These are phyloP conservation scores for Hormaphis cornu DNA, from an alignment of 1,140 invertebrate species.

Conservation along the genomic window DNA sequence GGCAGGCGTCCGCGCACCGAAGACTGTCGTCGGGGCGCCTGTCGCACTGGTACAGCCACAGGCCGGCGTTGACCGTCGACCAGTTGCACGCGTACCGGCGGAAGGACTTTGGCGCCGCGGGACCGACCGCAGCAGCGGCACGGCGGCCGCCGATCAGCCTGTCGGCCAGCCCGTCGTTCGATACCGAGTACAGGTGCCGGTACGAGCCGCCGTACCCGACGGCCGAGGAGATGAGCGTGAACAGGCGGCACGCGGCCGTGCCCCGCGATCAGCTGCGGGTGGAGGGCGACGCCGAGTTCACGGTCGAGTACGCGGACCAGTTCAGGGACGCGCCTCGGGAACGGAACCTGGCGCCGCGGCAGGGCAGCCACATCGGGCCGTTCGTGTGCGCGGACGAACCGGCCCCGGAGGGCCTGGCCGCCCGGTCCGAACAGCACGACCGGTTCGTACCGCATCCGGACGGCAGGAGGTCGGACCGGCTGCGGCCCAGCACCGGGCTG, in stretches of 20 bases:
- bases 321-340: not conserved
- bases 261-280: conserved; percentile 6
- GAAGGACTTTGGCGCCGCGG: not conserved
- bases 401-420: not conserved
- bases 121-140: not conserved
- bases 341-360: not conserved
- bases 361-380: conserved; percentile 17
- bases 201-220: conserved; percentile 1
- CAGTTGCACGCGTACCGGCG: conserved; percentile 11
- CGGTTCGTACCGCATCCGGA: conserved; percentile 20
- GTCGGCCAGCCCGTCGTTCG: conserved; percentile 11
- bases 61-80: not conserved
- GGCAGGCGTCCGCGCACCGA: not conserved
- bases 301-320: not conserved
- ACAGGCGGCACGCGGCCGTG: conserved; percentile 10
- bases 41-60: conserved; percentile 5
- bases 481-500: not conserved
- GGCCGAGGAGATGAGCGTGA: conserved; percentile 13
- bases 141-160: not conserved
- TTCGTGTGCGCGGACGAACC: not conserved
- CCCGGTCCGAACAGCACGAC: not conserved
- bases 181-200: conserved; percentile 4
- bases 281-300: conserved; percentile 1
- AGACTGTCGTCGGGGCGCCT: not conserved
- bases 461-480: not conserved